Evolutionary conservation across 2,113 vertebrate species (phyloP), one percentile per base, ranked within the genome.

Genomic region (Callipepla squamata): DNA sequence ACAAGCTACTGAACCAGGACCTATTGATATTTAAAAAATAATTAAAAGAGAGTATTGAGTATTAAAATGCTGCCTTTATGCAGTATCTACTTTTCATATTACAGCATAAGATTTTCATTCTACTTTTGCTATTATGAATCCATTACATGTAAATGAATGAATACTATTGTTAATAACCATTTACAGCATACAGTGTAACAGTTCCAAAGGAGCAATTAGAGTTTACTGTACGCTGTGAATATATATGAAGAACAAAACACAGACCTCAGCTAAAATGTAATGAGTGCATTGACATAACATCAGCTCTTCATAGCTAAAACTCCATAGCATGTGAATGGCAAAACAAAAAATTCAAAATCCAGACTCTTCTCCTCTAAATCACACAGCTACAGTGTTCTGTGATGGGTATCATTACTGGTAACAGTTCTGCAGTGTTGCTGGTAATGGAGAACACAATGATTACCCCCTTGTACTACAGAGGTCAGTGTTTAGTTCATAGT

Each of bases 71-170:
- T 93, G 86, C 94, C 90, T 96, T 96, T 94, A 87, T 89, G 84
- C 72, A 76, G 92, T 92, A 89, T 85, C 96, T 93, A 92, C 92
- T 96, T 97, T 96, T 96, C 92, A 88, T 94, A 95, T 96, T 93
- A 85, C 86, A 57, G 68, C 4, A 0, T 69, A 95, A 95, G 87
- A 93, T 92, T 94, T 93, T 95, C 79, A 93, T 92, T 96, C 89
- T 91, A 83, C 75, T 96, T 96, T 91, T 94, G 86, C 93, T 95
- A 95, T 94, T 96, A 93, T 96, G 91, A 95, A 96, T 97, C 96
- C 95, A 96, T 96, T 97, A 94, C 91, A 73, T 92, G 90, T 74
- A 96, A 94, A 95, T 96, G 96, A 96, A 95, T 96, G 96, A 96
- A 96, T 89, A 77, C 85, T 94, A 94, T 92, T 96, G 94, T 96